Percentiles rank a stretch among this genome's conserved stretches.
Evolutionary conservation across 2,797 vertebrate genomes (phyloP).

Genomic region (Rhinatrema bivittatum): DNA sequence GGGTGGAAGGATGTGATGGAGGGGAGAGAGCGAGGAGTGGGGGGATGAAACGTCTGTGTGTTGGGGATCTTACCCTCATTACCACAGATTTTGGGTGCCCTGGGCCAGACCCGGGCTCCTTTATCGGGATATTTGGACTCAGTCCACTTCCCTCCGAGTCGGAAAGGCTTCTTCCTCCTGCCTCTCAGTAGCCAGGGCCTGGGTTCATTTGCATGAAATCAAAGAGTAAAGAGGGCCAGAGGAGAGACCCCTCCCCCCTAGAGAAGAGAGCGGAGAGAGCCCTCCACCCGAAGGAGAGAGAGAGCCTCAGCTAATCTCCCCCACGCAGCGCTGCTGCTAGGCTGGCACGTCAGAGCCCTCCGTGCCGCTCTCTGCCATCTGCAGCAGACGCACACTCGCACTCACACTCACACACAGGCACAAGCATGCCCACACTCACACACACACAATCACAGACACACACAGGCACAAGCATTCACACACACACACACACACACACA

Average conservation of each 20-base stretch:
- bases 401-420: too few species aligned
- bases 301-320: not conserved
- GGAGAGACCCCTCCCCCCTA: not conserved
- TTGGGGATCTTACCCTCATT: not conserved
- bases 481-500: too few species aligned
- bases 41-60: not conserved
- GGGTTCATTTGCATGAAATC: too few species aligned
- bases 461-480: too few species aligned
- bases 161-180: not conserved
- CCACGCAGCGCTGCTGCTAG: too few species aligned
- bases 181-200: not conserved
- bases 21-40: not conserved
- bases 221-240: not conserved
- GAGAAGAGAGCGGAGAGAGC: not conserved
- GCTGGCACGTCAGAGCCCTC: too few species aligned
- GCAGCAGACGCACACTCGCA: too few species aligned
- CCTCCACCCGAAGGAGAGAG: not conserved
- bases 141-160: slow-evolving; percentile 5
- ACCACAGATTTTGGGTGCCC: not conserved
- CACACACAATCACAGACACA: too few species aligned
- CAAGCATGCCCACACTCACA: too few species aligned
- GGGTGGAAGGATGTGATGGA: not conserved
- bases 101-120: not conserved
- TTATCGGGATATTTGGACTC: too few species aligned
- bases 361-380: too few species aligned